Evolutionary conservation across 2,888 invertebrate species (phyloP).

Genomic region (Crocallis elinguaria): DNA sequence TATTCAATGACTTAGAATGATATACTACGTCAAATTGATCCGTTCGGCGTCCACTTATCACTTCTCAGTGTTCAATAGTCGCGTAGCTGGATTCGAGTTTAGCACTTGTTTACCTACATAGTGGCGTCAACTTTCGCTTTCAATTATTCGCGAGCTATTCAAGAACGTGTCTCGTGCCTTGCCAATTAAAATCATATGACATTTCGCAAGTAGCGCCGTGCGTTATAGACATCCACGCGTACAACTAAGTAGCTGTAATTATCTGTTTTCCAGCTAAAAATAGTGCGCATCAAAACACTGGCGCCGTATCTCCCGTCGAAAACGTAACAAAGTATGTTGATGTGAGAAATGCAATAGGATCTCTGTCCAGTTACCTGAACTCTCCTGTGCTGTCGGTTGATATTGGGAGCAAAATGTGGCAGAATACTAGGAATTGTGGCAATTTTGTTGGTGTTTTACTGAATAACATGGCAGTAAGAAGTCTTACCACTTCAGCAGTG

Average conservation of each 20-base stretch:
- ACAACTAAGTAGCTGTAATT: slow-evolving; percentile 45
- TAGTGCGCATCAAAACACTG: slow-evolving; percentile 75
- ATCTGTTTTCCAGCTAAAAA: slow-evolving; percentile 80
- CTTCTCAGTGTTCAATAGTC: background rate
- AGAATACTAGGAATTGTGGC: slow-evolving; percentile 67
- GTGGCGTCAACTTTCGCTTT: slow-evolving; percentile 49
- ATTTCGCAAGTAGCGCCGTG: slow-evolving; percentile 67
- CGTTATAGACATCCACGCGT: slow-evolving; percentile 50
- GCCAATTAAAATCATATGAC: slow-evolving; percentile 79
- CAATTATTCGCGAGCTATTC: slow-evolving; percentile 36
- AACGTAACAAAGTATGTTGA: slow-evolving; percentile 55
- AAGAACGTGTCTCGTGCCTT: slow-evolving; percentile 44
- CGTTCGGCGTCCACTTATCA: slow-evolving; percentile 7
- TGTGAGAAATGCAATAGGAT: slow-evolving; percentile 49
- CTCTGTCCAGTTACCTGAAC: slow-evolving; percentile 40
- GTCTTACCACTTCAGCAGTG: slow-evolving; percentile 56
- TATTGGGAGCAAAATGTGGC: slow-evolving; percentile 71
- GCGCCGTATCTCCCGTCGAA: slow-evolving; percentile 54
- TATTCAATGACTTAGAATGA: slow-evolving; percentile 5
- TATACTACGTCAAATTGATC: background rate
- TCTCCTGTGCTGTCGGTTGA: slow-evolving; percentile 38
- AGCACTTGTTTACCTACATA: slow-evolving; percentile 49
- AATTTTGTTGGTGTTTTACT: slow-evolving; percentile 64
- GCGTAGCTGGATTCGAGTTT: background rate
- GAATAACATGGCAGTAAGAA: slow-evolving; percentile 62